phyloP scores from a whole-genome alignment of 2,888 invertebrate species.

The Parnassius smintheus region DNA sequence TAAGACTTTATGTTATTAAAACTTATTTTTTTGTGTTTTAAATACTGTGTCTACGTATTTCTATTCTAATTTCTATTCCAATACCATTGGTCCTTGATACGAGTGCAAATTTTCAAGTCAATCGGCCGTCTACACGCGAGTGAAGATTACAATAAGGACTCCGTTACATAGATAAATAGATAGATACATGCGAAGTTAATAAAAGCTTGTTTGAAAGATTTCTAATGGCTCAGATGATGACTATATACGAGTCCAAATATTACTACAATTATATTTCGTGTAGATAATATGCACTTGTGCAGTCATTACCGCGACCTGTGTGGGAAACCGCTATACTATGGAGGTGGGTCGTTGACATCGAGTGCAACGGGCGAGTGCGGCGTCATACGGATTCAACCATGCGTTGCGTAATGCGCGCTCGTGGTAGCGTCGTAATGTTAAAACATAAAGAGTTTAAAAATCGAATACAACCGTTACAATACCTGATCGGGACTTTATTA shows the following conservation, averaged over 20 bases:
- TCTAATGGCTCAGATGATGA: neutral
- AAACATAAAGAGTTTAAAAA: constrained; percentile 8
- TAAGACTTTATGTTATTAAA: too few species aligned
- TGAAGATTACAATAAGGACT: too few species aligned
- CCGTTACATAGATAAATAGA: too few species aligned
- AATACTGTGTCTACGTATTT: too few species aligned
- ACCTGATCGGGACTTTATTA: too few species aligned
- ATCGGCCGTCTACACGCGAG: too few species aligned
- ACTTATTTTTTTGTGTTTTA: too few species aligned
- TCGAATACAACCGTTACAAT: neutral
- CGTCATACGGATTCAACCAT: constrained; percentile 59
- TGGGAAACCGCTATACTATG: constrained; percentile 46
- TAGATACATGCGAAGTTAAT: too few species aligned
- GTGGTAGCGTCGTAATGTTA: constrained; percentile 34
- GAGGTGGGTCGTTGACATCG: constrained; percentile 59
- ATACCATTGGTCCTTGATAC: too few species aligned
- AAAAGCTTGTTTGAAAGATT: too few species aligned
- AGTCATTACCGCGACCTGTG: constrained; percentile 43
- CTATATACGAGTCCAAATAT: constrained; percentile 6
- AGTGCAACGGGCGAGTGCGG: constrained; percentile 48
- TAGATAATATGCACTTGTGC: constrained; percentile 31
- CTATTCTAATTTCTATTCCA: too few species aligned
- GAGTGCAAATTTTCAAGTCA: too few species aligned
- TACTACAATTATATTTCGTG: constrained; percentile 30
- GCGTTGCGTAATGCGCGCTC: constrained; percentile 57